Conservation (phyloP, 2,113 vertebrate species). For the pig (Sus scrofa) region DNA sequence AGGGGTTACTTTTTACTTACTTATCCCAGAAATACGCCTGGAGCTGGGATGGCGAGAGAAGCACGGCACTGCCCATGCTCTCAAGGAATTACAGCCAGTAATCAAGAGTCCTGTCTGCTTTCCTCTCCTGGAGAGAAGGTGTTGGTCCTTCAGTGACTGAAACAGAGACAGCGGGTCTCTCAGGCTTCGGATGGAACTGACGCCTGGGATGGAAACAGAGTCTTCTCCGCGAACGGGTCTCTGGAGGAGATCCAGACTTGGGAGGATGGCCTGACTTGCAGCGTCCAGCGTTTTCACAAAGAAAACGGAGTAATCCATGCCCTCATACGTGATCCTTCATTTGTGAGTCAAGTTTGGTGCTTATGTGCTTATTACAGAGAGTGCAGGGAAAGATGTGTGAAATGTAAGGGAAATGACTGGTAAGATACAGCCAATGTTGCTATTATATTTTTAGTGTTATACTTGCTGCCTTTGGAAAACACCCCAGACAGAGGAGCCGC, state of each 20-base stretch:
- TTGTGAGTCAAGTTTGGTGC: not conserved
- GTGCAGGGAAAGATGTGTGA: not conserved
- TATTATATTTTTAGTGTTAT: not conserved
- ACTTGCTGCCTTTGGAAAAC: not conserved
- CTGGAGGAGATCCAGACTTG: rapidly evolving
- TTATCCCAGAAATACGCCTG: not conserved
- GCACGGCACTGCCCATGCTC: rapidly evolving
- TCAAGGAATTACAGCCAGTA: not conserved
- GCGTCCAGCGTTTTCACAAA: not conserved
- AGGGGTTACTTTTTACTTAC: not conserved
- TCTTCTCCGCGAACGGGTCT: not conserved
- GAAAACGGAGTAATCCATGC: not conserved
- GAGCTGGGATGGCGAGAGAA: rapidly evolving
- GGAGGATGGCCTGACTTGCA: not conserved
- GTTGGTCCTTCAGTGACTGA: not conserved
- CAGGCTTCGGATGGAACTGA: not conserved
- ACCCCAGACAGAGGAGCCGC: rapidly evolving
- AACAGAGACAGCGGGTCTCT: rapidly evolving
- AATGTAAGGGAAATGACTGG: not conserved
- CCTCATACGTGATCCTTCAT: not conserved
- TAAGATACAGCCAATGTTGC: not conserved
- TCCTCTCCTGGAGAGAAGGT: not conserved
- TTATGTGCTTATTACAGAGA: not conserved
- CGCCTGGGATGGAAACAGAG: not conserved
- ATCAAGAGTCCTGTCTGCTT: not conserved